Base-by-base conservation (phyloP, 2,888 invertebrate genomes). In the Macrophya alboannulata region DNA sequence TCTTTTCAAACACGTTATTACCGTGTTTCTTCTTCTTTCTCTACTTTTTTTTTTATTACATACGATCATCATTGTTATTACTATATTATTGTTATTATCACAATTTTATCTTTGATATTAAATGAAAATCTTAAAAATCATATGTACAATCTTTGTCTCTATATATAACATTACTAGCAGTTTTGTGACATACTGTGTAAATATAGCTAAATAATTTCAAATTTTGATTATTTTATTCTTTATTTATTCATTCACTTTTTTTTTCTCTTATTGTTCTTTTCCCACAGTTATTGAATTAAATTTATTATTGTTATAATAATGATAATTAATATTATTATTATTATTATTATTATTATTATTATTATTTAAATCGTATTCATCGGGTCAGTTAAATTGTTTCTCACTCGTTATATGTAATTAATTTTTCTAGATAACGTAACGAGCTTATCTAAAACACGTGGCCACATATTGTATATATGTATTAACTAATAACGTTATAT, bases 371-470 rank as follows among this genome's bases (percentile, higher is more conserved):
- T 17, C 1, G 6, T 43, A 43, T 72, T 37, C 40, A 15, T 17
- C 15, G 9, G 15, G 43, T 8, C 15, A 17, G n/a, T 37, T 12
- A 25, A 17, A 31, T 31, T 31, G 31, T 31, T 10, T 74, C 74
- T 40, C 21, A 62, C 62, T 17, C 21, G 81, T 81, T 62, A 81
- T 43, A 81, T 81, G n/a, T n/a, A n/a, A n/a, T n/a, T n/a, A 81
- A 81, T 62, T 40, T 21, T 62, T 43, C 17, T 5, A 43, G 81
- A 62, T 59, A 62, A 62, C 40, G 25, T 15, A 17, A 3, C 31
- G 17, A 31, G 45, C 83, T 71, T 83, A 83, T 83, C 83, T 68
- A 71, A 25, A 71, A 48, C 83, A 83, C 83, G 83, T 83, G 83
- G 83, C 83, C 37, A 37, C 3, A 31, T 31, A 31, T 31, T 31